Percentiles rank a stretch among this genome's conserved stretches.
Conservation (phyloP, 2,888 invertebrate genomes). For the Euproctis similis region DNA sequence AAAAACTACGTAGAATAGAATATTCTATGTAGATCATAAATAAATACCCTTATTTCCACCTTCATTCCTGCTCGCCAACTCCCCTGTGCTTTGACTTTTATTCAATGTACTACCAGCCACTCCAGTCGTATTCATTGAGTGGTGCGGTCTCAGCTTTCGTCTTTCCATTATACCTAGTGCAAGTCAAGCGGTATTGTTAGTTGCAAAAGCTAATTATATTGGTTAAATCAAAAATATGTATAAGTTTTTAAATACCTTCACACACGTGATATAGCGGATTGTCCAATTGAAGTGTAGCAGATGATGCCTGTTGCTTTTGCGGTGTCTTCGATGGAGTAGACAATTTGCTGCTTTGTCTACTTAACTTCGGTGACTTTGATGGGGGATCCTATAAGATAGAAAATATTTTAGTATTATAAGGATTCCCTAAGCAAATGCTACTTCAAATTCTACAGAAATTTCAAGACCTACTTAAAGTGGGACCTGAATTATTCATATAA, state of each 20-base stretch:
- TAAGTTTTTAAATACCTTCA: constrained; percentile 72
- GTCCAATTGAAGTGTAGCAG: constrained; percentile 71
- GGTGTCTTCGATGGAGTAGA: constrained; percentile 64
- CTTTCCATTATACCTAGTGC: constrained; percentile 65
- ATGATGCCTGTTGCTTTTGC: constrained; percentile 43
- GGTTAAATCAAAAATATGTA: constrained; percentile 40
- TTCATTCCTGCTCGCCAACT: constrained; percentile 67
- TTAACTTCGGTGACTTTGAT: constrained; percentile 57
- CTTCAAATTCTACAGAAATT: no score
- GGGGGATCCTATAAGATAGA: constrained; percentile 54
- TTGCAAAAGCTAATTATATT: constrained; percentile 36
- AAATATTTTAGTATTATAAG: background rate
- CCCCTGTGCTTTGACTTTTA: constrained; percentile 75
- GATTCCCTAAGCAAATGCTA: no score
- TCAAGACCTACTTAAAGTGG: no score
- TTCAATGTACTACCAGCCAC: constrained; percentile 53
- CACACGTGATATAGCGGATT: constrained; percentile 89
- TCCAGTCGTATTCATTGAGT: constrained; percentile 45
- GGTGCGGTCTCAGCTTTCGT: constrained; percentile 60
- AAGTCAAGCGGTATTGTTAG: constrained; percentile 38
- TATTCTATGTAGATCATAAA: no score
- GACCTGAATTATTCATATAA: no score
- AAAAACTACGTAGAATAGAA: background rate
- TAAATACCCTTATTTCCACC: constrained; percentile 48
- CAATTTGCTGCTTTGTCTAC: constrained; percentile 63